Conservation (phyloP, 1,140 invertebrate species). For the Lepidurus arcticus region DNA sequence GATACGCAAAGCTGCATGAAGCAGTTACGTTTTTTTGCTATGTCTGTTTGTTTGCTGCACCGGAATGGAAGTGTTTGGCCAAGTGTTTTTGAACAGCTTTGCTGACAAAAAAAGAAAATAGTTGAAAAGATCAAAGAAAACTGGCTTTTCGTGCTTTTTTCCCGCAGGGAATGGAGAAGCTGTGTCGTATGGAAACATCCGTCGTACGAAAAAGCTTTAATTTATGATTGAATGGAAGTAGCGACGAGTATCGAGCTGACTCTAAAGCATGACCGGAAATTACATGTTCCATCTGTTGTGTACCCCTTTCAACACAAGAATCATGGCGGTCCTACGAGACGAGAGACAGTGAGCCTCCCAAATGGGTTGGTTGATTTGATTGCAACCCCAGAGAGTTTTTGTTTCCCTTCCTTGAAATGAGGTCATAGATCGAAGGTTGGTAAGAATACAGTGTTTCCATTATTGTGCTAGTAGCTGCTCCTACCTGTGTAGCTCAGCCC, state of each 20-base stretch:
- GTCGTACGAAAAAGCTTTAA: neutral
- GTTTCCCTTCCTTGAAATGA: no score
- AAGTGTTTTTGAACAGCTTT: neutral
- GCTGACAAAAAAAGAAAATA: neutral
- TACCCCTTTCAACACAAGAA: neutral
- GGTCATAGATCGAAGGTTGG: no score
- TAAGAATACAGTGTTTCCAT: no score
- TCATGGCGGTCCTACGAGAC: neutral
- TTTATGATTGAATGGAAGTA: neutral
- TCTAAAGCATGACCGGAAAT: neutral
- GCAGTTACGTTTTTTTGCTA: neutral
- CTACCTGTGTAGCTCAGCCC: neutral
- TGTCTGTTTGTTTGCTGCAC: neutral
- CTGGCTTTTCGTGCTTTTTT: neutral
- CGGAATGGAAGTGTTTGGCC: neutral
- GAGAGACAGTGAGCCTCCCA: neutral
- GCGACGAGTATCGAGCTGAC: neutral
- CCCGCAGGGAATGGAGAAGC: neutral
- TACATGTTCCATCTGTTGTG: slow-evolving; percentile 15
- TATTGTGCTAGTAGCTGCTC: neutral
- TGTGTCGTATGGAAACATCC: neutral
- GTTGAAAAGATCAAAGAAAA: neutral
- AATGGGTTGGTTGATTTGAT: neutral
- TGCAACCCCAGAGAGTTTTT: neutral
- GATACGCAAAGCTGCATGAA: slow-evolving; percentile 5